Conservation (phyloP, 2,797 vertebrate species). For the Antennarius maculatus region DNA sequence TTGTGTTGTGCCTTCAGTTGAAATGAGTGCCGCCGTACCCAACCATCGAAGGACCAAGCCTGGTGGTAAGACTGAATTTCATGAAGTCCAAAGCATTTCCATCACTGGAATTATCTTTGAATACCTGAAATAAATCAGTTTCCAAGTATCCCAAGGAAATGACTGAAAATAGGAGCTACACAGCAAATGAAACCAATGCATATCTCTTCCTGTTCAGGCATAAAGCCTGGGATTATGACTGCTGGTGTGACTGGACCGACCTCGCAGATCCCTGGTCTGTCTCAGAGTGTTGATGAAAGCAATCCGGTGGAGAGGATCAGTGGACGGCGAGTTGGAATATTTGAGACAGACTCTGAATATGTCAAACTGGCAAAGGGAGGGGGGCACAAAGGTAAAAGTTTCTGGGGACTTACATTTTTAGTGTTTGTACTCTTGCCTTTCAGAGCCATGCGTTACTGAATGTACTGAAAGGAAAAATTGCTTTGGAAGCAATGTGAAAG, state of each 20-base stretch:
- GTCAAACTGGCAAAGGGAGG: slow-evolving; percentile 85
- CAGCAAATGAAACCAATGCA: background rate
- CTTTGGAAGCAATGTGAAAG: too few species aligned
- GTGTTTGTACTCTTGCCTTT: background rate
- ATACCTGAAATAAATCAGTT: background rate
- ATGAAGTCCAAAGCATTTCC: background rate
- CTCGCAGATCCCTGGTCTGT: slow-evolving; percentile 85
- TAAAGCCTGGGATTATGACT: slow-evolving; percentile 57
- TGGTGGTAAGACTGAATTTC: slow-evolving; percentile 61
- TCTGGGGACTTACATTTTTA: background rate
- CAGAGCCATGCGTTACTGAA: background rate
- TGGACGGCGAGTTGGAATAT: slow-evolving; percentile 82
- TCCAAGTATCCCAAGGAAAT: background rate
- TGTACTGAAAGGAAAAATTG: too few species aligned
- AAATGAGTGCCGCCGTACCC: slow-evolving; percentile 73
- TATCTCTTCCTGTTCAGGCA: slow-evolving; percentile 56
- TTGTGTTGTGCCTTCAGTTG: slow-evolving; percentile 24
- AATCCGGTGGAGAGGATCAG: slow-evolving; percentile 68
- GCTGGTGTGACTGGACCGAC: slow-evolving; percentile 71
- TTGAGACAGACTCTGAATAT: slow-evolving; percentile 81
- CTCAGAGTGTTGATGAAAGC: slow-evolving; percentile 62
- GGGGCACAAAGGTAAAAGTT: slow-evolving; percentile 78
- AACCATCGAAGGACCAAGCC: slow-evolving; percentile 80
- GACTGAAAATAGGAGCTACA: background rate
- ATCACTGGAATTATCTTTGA: background rate